Conservation (phyloP, 2,113 vertebrate genomes). For the Fregata magnificens region DNA sequence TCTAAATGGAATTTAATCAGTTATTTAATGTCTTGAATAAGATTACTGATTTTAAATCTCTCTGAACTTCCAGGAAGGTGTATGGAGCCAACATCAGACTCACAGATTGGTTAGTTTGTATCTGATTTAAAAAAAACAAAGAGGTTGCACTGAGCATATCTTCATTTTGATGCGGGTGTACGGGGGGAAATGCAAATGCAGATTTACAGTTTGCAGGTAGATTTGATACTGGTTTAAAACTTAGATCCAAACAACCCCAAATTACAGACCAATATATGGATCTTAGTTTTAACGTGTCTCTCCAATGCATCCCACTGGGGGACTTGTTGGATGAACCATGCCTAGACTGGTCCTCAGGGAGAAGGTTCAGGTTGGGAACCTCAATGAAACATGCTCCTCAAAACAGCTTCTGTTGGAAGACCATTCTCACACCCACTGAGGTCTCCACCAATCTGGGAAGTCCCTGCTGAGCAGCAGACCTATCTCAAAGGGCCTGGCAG, state of each 20-base stretch:
- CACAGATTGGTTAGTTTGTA: not conserved
- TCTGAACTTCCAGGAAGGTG: not conserved
- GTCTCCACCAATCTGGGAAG: not conserved
- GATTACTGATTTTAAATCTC: not conserved
- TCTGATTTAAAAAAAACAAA: not conserved
- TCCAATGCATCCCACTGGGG: not conserved
- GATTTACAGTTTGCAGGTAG: not conserved
- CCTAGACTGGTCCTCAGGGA: accelerated
- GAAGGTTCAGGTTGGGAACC: not conserved
- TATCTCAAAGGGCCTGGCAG: not conserved
- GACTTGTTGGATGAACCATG: not conserved
- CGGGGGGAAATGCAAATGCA: not conserved
- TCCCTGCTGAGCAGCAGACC: not conserved
- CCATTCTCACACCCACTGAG: not conserved
- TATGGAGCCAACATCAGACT: not conserved
- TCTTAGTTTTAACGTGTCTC: not conserved
- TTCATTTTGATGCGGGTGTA: not conserved
- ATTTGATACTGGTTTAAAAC: not conserved
- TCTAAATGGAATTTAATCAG: not conserved
- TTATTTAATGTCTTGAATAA: constrained; percentile 4
- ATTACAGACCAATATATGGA: not conserved
- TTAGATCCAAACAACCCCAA: not conserved
- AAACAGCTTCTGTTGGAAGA: not conserved
- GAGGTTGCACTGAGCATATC: not conserved
- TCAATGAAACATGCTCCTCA: not conserved